phyloP scores from a whole-genome alignment of 2,113 vertebrate species.

The Bucco capensis region DNA sequence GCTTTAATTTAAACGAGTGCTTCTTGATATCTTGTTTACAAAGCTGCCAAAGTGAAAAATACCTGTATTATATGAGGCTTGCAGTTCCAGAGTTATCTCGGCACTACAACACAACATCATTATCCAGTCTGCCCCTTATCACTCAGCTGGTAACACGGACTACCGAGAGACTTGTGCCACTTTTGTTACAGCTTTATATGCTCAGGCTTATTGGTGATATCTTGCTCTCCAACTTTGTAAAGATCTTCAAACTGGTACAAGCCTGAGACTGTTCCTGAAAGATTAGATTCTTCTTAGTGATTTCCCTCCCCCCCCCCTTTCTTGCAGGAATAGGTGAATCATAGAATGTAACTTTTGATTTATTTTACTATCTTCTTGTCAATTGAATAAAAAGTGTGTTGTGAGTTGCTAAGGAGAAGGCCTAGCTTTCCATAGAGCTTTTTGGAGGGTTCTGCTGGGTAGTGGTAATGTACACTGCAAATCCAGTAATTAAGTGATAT shows the following conservation, averaged over 20 bases:
- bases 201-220: constrained; percentile 56
- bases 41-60: constrained; percentile 88
- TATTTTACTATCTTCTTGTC: constrained; percentile 67
- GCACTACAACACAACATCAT: constrained; percentile 78
- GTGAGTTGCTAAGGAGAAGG: neutral
- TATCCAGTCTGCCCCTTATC: constrained; percentile 81
- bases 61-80: constrained; percentile 80
- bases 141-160: constrained; percentile 69
- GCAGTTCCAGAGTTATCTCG: constrained; percentile 78
- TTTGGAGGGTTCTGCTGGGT: neutral
- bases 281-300: constrained; percentile 65
- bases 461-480: neutral
- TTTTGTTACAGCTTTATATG: constrained; percentile 39
- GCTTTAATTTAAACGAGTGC: constrained; percentile 77
- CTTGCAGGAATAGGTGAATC: constrained; percentile 53
- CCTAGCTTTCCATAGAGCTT: neutral
- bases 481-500: neutral
- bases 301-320: neutral
- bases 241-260: constrained; percentile 49
- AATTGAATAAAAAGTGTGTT: constrained; percentile 53
- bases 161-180: constrained; percentile 59
- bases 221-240: constrained; percentile 50
- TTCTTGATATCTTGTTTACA: constrained; percentile 84
- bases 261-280: constrained; percentile 54
- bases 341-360: constrained; percentile 70